Evolutionary conservation across 2,888 invertebrate genomes (phyloP).

Genomic region (Chrysopilus asiliformis): DNA sequence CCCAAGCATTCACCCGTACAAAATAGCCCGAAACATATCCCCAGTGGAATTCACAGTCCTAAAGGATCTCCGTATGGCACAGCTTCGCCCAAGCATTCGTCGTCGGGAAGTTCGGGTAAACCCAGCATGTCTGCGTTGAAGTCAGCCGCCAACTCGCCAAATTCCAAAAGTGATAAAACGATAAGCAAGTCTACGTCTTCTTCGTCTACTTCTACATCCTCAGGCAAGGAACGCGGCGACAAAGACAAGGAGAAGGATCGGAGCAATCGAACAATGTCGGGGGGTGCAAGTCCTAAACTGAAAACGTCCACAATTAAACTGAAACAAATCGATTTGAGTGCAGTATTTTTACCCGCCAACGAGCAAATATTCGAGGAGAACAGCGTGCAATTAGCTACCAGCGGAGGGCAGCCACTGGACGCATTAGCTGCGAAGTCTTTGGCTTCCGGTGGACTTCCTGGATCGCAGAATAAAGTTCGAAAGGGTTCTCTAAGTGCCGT

Average conservation of each 20-base stretch:
- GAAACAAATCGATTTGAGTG: conserved; percentile 51
- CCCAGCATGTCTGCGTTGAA: conserved; percentile 81
- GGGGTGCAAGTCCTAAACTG: conserved; percentile 47
- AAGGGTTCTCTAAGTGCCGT: conserved; percentile 71
- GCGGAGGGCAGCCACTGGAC: background rate
- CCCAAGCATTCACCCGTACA: conserved; percentile 63
- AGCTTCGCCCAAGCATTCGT: conserved; percentile 65
- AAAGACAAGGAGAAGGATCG: conserved; percentile 6
- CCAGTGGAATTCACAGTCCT: conserved; percentile 54
- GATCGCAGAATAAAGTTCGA: conserved; percentile 39
- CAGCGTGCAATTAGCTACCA: conserved; percentile 16
- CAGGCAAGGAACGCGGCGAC: conserved; percentile 2
- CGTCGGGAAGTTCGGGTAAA: conserved; percentile 59
- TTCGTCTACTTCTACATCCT: background rate
- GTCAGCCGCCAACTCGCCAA: conserved; percentile 60
- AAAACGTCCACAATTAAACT: conserved; percentile 52
- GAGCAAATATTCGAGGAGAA: conserved; percentile 11
- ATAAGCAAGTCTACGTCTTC: conserved; percentile 13
- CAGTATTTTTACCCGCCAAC: conserved; percentile 21
- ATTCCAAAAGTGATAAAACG: conserved; percentile 46
- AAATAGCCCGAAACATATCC: conserved; percentile 57
- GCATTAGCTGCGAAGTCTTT: background rate
- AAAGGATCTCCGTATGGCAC: conserved; percentile 57
- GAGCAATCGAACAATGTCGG: conserved; percentile 13
- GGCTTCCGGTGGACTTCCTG: background rate